Conservation (phyloP, 2,113 vertebrate species). For the Trinectes maculatus region DNA sequence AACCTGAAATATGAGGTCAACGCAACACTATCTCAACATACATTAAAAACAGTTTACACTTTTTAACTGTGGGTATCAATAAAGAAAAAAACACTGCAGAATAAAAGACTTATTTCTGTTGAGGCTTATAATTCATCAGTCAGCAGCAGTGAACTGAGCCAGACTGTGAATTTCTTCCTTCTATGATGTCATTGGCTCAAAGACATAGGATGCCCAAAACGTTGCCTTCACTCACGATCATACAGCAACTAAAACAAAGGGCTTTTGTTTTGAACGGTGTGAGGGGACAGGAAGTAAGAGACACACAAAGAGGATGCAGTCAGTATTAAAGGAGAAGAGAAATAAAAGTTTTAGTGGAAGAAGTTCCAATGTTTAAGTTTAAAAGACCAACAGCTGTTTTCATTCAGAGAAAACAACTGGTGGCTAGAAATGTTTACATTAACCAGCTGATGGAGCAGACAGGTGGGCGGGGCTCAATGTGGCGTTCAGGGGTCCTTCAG, state of each 20-base stretch:
- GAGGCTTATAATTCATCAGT: neutral
- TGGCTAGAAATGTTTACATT: neutral
- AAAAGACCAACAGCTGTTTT: neutral
- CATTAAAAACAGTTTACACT: no score
- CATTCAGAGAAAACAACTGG: neutral
- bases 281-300: constrained; percentile 22
- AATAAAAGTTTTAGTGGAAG: neutral
- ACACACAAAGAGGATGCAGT: constrained; percentile 17
- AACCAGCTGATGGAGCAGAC: neutral
- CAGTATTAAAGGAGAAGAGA: no score
- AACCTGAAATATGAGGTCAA: no score
- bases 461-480: neutral
- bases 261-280: constrained; percentile 36
- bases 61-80: no score
- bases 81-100: no score
- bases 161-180: neutral
- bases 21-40: no score
- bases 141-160: constrained; percentile 4
- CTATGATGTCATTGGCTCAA: neutral
- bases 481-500: neutral
- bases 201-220: constrained; percentile 1
- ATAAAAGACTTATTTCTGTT: neutral
- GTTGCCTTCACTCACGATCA: constrained; percentile 77
- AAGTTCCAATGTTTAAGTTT: neutral
- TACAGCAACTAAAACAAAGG: constrained; percentile 63